Evolutionary conservation across 2,113 vertebrate species (phyloP).

Genomic region (Gnathonemus longibarbis): DNA sequence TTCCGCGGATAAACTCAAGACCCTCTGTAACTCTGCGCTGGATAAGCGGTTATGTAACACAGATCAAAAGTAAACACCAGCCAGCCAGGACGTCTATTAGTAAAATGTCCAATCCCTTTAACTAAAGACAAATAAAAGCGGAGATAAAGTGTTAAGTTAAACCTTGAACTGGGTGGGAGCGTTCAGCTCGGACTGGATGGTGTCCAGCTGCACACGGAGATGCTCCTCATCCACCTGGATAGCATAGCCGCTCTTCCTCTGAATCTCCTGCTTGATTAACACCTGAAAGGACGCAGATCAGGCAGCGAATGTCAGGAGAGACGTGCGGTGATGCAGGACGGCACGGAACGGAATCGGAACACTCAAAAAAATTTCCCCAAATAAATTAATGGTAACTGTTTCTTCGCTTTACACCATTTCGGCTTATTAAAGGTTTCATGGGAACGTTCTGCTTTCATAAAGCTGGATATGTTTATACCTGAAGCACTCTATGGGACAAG

Average conservation of each 20-base stretch:
- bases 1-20: neutral
- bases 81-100: neutral
- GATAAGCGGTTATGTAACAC: neutral
- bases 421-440: neutral
- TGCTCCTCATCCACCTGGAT: slow-evolving; percentile 97
- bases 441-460: neutral
- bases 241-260: slow-evolving; percentile 92
- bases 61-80: neutral
- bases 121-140: neutral
- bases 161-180: slow-evolving; percentile 97
- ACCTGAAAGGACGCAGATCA: slow-evolving; percentile 62
- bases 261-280: slow-evolving; percentile 94
- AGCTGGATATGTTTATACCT: slow-evolving; percentile 58
- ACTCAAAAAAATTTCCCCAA: neutral
- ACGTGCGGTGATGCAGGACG: slow-evolving; percentile 4
- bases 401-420: neutral
- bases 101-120: neutral
- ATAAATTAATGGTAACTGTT: neutral
- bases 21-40: neutral
- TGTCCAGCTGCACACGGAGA: slow-evolving; percentile 89
- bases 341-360: neutral
- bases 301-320: neutral
- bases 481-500: slow-evolving; percentile 85
- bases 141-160: neutral
- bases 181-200: slow-evolving; percentile 92